Base-by-base conservation (phyloP, 2,113 vertebrate species). In the Ciconia maguari region DNA sequence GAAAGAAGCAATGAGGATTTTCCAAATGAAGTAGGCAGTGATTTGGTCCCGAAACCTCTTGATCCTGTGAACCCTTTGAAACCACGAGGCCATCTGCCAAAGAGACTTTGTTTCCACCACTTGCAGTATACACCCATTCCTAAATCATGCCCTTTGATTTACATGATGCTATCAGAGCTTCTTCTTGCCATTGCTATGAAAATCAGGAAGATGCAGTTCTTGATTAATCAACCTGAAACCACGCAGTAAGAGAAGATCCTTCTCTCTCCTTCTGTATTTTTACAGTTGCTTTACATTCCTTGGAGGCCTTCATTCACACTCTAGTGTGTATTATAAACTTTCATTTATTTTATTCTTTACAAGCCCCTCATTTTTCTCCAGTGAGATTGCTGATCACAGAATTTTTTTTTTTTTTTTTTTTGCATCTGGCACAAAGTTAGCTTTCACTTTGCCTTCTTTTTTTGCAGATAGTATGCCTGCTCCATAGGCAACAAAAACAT, bases 1-100 rank as follows among this genome's bases (percentile, higher is more conserved):
- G 30, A 86, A 32, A 88, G 71, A 80, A 92, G 15, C 46, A 82
- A 55, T n/a, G 13, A 90, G 51, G 79, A 81, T 93, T 90, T 90
- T 66, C 38, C 68, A 77, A 72, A 76, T 77, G 21, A 87, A 94
- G 49, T 2, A 83, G 46, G 46, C 58, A 80, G n/a, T 8, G 20
- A 80, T 74, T 83, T 85, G 54, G 71, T 36, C 12, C 32, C 62
- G 92, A 93, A 96, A 87, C 16, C 60, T 62, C 68, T 78, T 88
- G 85, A 95, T 74, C 68, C 42, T 60, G 25, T 79, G 75, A 95
- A 92, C 41, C 26, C 55, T 49, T 22, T 75, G 60, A 90, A 62
- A 83, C 54, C 27, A 42, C 3, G 7, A 80, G 11, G 30, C 81
- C 75, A 95, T 85, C 82, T 94, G 62, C 62, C 44, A 54, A 78